These are phyloP conservation scores for Phacellophora camtschatica DNA, from an alignment of 30 jellyfish, hydroid and myxozoan genomes.

Conservation along the genomic window DNA sequence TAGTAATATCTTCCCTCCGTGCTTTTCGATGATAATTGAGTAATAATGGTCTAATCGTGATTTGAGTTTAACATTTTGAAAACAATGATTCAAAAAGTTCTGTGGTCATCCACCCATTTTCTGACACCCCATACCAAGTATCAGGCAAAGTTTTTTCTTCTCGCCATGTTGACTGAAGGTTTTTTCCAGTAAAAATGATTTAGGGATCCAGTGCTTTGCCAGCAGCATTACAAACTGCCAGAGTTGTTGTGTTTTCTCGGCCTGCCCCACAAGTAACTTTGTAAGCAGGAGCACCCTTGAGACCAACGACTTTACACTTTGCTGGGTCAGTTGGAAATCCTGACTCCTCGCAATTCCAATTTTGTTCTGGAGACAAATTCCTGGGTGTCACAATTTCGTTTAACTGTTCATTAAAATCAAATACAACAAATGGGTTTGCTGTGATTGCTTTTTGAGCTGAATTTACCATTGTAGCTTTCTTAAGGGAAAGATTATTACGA, in stretches of 20 bases:
- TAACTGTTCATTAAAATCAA: slow-evolving; percentile 22
- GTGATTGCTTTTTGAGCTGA: slow-evolving; percentile 31
- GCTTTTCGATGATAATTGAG: slow-evolving; percentile 36
- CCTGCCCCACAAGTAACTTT: slow-evolving; percentile 36
- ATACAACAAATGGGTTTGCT: slow-evolving; percentile 29
- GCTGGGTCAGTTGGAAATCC: neutral
- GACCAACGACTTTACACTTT: neutral
- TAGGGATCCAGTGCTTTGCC: slow-evolving; percentile 48
- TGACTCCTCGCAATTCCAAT: neutral
- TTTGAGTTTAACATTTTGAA: neutral
- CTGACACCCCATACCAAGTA: slow-evolving; percentile 46
- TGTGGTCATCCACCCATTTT: slow-evolving; percentile 59
- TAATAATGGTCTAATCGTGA: slow-evolving; percentile 21
- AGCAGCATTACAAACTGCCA: slow-evolving; percentile 70
- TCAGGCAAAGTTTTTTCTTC: slow-evolving; percentile 20
- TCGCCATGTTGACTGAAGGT: slow-evolving; percentile 19
- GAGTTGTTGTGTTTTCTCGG: slow-evolving; percentile 17
- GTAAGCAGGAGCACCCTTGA: slow-evolving; percentile 6
- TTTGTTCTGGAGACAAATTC: neutral
- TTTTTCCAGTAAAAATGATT: slow-evolving; percentile 38
- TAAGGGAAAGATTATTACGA: neutral
- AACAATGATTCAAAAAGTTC: slow-evolving; percentile 34
- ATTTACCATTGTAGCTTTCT: slow-evolving; percentile 34
- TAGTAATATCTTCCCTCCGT: slow-evolving; percentile 3
- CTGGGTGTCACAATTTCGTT: neutral